A percentile compares a stretch with the other conserved stretches of the same genome.
Evolutionary conservation across 2,113 vertebrate genomes (phyloP).

Genomic region (rabbit (Oryctolagus cuniculus)): mOryCun1.1 NC_091441.1:79731501-79732000

Average conservation of each 20-base stretch:
- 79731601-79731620: background rate
- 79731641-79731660: background rate
- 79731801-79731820: background rate
- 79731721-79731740: background rate
- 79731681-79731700: background rate
- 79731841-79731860: background rate
- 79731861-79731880: background rate
- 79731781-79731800: background rate
- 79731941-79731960: background rate
- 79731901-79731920: background rate
- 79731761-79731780: background rate
- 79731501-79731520: background rate
- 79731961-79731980: background rate
- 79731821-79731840: background rate
- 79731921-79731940: background rate
- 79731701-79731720: background rate
- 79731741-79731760: background rate
- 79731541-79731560: background rate
- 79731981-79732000: background rate
- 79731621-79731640: background rate
- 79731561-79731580: background rate
- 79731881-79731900: no score
- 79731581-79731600: background rate
- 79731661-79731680: background rate
- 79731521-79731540: background rate